phyloP scores from a whole-genome alignment of 1,140 invertebrate genomes.

The Plutomurus gul region DNA sequence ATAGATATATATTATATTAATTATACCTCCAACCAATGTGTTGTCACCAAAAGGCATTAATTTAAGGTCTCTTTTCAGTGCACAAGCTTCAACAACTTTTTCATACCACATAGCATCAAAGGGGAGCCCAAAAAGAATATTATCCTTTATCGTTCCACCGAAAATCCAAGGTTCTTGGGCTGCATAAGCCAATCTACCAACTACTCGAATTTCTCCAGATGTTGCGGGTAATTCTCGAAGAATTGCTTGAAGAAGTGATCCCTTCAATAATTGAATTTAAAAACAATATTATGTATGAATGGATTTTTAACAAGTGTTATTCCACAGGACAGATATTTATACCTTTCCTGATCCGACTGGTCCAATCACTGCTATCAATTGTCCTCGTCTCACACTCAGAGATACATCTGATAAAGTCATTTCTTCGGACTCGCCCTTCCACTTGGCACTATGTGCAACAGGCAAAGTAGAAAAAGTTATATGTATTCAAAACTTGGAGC shows the following conservation, averaged over 20 bases:
- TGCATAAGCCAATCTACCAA: conserved; percentile 63
- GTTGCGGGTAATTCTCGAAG: conserved; percentile 61
- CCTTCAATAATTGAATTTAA: conserved; percentile 54
- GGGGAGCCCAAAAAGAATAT: conserved; percentile 74
- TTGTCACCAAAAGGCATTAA: conserved; percentile 77
- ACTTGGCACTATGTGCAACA: too few species aligned
- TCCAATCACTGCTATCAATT: conserved; percentile 67
- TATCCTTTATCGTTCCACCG: conserved; percentile 68
- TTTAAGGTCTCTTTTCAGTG: conserved; percentile 71
- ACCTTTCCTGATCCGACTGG: conserved; percentile 62
- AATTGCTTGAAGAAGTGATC: conserved; percentile 62
- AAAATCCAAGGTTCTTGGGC: conserved; percentile 64
- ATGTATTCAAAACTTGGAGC: neutral
- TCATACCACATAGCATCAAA: conserved; percentile 62
- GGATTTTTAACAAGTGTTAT: conserved; percentile 43
- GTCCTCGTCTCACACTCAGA: conserved; percentile 67
- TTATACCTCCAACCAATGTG: conserved; percentile 88
- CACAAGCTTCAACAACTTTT: conserved; percentile 63
- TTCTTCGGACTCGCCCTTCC: conserved; percentile 58
- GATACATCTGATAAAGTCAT: conserved; percentile 62
- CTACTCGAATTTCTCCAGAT: conserved; percentile 59
- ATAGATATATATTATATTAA: too few species aligned
- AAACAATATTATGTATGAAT: conserved; percentile 48
- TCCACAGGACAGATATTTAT: conserved; percentile 47
- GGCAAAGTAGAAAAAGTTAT: neutral